Conservation (phyloP, 2,113 vertebrate species). For the Kobus ellipsiprymnus region DNA sequence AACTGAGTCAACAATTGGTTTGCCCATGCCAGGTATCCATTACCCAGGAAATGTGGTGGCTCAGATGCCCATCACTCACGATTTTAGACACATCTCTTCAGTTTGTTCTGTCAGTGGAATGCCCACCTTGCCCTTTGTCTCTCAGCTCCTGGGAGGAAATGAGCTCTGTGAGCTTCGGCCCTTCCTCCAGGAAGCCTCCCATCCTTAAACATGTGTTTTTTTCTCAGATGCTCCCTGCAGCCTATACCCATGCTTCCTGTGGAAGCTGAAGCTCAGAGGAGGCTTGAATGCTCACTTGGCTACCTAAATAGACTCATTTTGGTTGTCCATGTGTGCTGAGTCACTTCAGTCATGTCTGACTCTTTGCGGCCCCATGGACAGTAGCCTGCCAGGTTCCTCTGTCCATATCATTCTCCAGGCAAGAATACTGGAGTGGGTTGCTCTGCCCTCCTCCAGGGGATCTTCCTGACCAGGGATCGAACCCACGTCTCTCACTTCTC, state of each 20-base stretch:
- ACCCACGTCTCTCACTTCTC: background rate
- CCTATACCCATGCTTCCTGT: background rate
- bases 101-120: background rate
- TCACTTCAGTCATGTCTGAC: background rate
- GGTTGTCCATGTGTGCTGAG: background rate
- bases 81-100: background rate
- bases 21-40: background rate
- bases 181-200: background rate
- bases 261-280: background rate
- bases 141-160: background rate
- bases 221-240: background rate
- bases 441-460: background rate
- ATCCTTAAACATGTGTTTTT: background rate
- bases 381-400: background rate
- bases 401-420: background rate
- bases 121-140: background rate
- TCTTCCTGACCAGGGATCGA: background rate
- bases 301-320: background rate
- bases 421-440: background rate
- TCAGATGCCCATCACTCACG: rapidly evolving
- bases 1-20: background rate
- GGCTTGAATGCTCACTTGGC: background rate
- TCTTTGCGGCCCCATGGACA: background rate
- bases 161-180: background rate
- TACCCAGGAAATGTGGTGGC: too few species aligned